These are phyloP conservation scores for Lophura swinhoii DNA, from an alignment of 2,797 vertebrate species.

Conservation along the genomic window DNA sequence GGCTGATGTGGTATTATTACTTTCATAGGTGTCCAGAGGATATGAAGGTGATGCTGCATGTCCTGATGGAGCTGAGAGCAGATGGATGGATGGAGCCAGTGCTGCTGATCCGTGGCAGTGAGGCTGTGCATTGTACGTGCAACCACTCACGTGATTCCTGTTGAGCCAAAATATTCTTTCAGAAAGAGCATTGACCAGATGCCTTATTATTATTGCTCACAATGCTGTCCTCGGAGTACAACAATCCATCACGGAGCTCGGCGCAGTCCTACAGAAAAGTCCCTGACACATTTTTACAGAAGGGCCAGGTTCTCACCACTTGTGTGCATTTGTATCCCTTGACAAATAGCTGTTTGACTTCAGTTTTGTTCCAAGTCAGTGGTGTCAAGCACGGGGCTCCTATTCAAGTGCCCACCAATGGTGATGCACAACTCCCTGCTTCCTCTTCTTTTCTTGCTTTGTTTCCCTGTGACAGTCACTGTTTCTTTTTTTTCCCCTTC, in stretches of 20 bases:
- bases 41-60: fast-evolving
- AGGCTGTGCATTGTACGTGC: background rate
- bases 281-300: constrained; percentile 39
- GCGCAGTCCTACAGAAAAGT: constrained; percentile 9
- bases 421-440: constrained; percentile 9
- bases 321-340: constrained; percentile 47
- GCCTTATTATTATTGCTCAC: constrained; percentile 66
- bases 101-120: background rate
- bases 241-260: constrained; percentile 60
- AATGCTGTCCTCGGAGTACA: constrained; percentile 22
- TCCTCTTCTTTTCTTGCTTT: constrained; percentile 59
- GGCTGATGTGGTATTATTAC: background rate
- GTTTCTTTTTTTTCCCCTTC: background rate
- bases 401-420: constrained; percentile 67
- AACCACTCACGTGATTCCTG: background rate
- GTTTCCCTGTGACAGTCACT: constrained; percentile 8
- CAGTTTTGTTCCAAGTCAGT: constrained; percentile 57
- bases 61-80: background rate
- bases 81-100: fast-evolving
- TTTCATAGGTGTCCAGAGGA: background rate
- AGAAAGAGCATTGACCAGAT: constrained; percentile 58
- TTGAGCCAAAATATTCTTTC: constrained; percentile 7
- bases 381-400: constrained; percentile 55
- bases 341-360: constrained; percentile 71
- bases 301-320: constrained; percentile 63